Base-by-base conservation (phyloP, 2,113 vertebrate genomes). In the Myotis brandtii region DNA sequence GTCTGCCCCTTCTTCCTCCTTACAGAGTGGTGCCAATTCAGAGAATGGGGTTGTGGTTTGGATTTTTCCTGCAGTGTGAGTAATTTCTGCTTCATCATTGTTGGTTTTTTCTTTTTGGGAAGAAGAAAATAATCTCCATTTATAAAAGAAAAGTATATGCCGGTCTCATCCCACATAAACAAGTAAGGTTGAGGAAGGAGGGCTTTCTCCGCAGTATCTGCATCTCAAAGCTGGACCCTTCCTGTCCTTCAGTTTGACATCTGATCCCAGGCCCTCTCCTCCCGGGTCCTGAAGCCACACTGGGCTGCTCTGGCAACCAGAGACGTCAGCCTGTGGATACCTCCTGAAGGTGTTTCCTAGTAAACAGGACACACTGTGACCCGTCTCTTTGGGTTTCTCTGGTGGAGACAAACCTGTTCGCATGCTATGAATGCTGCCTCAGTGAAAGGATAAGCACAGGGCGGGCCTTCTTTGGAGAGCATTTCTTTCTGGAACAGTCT, bases 401-500 rank as follows among this genome's bases (percentile, higher is more conserved):
- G 32, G n/a, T n/a, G 43, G 20, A 75, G 56, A 79, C 32, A 66
- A 77, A 79, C 21, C 21, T 9, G 0, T 25, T 62, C 27, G 64
- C 46, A 9, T 73, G n/a, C 18, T 69, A 9, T 64, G 34, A 93
- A 82, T 69, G 6, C 75, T 64, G 12, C 43, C 32, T 85, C 23
- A 21, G 21, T 62, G 23, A 77, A 82, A 93, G 37, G 9, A n/a
- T n/a, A 66, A 56, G 88, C 25, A 81, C 6, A 86, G 4, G 10
- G 66, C 46, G 4, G 70, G 12, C 1, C 18, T 81, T 67, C 85
- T 81, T 91, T 32, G 76, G 40, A 89, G 43, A 40, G 5, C 16
- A 56, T 93, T 95, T 93, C 30, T 81, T 83, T 95, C 90, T 84
- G 23, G 52, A 86, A 6, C 62, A 79, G 5, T 46, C 52, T 86